phyloP scores from a whole-genome alignment of 2,888 invertebrate genomes.

The Xanthostigma xanthostigma region DNA sequence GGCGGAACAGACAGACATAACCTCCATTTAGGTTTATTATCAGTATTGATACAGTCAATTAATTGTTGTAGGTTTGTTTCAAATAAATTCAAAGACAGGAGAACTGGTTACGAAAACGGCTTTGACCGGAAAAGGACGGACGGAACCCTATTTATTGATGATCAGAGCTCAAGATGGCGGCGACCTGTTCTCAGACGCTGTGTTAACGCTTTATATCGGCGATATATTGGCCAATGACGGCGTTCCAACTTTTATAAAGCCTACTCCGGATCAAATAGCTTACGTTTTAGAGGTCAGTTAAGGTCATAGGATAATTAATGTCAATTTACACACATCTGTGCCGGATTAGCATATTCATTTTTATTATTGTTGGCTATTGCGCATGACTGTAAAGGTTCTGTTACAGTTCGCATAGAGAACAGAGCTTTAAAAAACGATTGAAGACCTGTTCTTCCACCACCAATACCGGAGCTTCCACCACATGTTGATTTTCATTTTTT shows the following conservation, averaged over 20 bases:
- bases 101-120: constrained; percentile 47
- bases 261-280: constrained; percentile 52
- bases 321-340: neutral
- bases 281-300: constrained; percentile 46
- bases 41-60: neutral
- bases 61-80: constrained; percentile 41
- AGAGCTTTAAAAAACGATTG: too few relatives aligned
- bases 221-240: constrained; percentile 72
- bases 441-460: too few relatives aligned
- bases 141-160: constrained; percentile 52
- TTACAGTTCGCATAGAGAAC: too few relatives aligned
- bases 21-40: too few relatives aligned
- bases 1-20: too few relatives aligned
- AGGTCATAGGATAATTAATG: neutral
- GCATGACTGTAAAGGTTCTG: too few relatives aligned
- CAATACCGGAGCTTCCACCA: too few relatives aligned
- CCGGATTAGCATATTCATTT: too few relatives aligned
- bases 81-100: constrained; percentile 48
- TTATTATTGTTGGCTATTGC: too few relatives aligned
- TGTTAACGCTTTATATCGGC: constrained; percentile 52
- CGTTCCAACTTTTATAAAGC: constrained; percentile 57
- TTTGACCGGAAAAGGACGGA: constrained; percentile 61
- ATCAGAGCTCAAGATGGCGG: constrained; percentile 58
- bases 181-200: constrained; percentile 43
- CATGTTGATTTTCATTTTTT: too few relatives aligned